Conservation (phyloP, 1,140 invertebrate genomes). For the Lucilia sericata region DNA sequence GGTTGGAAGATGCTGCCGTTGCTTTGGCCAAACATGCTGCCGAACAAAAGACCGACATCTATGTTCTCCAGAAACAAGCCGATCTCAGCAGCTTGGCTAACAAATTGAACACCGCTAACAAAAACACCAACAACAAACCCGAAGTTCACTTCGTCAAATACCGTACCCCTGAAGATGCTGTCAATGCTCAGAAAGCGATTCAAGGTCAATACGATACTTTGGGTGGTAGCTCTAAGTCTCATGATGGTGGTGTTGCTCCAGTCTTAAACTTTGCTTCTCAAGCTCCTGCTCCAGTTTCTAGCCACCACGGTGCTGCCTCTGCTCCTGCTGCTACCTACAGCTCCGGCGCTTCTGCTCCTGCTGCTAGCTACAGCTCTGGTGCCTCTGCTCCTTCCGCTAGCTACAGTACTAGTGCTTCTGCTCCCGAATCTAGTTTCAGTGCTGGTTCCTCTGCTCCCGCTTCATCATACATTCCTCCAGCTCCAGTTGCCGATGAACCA, state of each 20-base stretch:
- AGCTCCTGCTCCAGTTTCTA: background rate
- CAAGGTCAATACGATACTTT: conserved; percentile 60
- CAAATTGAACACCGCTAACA: conserved; percentile 56
- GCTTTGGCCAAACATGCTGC: conserved; percentile 59
- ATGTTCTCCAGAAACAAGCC: conserved; percentile 60
- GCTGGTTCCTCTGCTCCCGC: conserved; percentile 29
- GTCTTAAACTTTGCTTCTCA: conserved; percentile 61
- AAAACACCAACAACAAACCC: conserved; percentile 55
- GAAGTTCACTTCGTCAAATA: conserved; percentile 65
- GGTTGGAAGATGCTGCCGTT: conserved; percentile 57
- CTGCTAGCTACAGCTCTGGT: background rate
- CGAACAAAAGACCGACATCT: conserved; percentile 60
- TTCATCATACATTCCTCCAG: background rate
- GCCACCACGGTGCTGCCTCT: conserved; percentile 49
- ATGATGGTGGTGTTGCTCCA: conserved; percentile 59
- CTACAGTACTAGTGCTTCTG: background rate
- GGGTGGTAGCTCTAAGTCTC: conserved; percentile 53
- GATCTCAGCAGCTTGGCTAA: conserved; percentile 56
- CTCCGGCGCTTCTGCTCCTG: conserved; percentile 44
- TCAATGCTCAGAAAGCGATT: conserved; percentile 58
- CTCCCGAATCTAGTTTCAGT: background rate
- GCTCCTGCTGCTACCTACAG: conserved; percentile 42
- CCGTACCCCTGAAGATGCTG: conserved; percentile 61
- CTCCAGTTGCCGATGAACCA: conserved; percentile 50
- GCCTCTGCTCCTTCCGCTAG: background rate